A percentile compares a stretch with the other conserved stretches of the same genome.
These are phyloP conservation scores for Eurosta solidaginis DNA, from an alignment of 1,140 invertebrate species.

Conservation along the genomic window DNA sequence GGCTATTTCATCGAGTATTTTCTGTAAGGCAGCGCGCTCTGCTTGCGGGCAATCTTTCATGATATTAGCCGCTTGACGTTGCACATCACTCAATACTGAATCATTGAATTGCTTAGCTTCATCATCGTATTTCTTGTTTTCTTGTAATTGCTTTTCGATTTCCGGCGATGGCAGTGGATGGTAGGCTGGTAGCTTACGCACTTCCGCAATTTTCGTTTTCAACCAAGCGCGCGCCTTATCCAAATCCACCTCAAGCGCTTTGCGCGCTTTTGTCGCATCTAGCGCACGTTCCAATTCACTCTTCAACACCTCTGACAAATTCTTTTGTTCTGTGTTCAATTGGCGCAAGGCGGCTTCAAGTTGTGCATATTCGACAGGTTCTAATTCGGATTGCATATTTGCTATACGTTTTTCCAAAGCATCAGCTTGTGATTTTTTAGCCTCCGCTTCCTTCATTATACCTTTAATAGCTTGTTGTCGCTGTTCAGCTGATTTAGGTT, in stretches of 20 bases:
- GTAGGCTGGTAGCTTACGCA: constrained; percentile 75
- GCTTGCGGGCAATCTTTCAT: constrained; percentile 80
- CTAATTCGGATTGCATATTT: constrained; percentile 83
- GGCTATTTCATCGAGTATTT: constrained; percentile 69
- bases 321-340: constrained; percentile 72
- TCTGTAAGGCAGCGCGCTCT: constrained; percentile 69
- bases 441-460: constrained; percentile 81
- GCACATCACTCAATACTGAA: constrained; percentile 73
- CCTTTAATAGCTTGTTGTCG: constrained; percentile 72
- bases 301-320: constrained; percentile 72
- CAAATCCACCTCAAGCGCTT: constrained; percentile 77
- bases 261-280: constrained; percentile 70
- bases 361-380: constrained; percentile 75
- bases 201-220: constrained; percentile 73
- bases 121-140: constrained; percentile 73
- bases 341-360: constrained; percentile 70
- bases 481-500: constrained; percentile 75
- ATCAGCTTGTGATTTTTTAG: constrained; percentile 80
- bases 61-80: constrained; percentile 75
- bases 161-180: constrained; percentile 73
- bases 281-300: constrained; percentile 74
- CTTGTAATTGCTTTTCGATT: constrained; percentile 77
- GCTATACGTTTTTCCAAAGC: constrained; percentile 80
- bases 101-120: constrained; percentile 82
- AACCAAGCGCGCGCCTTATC: constrained; percentile 80